phyloP scores from a whole-genome alignment of 64 coral and sea anemone genomes.

The Platygyra sinensis region DNA sequence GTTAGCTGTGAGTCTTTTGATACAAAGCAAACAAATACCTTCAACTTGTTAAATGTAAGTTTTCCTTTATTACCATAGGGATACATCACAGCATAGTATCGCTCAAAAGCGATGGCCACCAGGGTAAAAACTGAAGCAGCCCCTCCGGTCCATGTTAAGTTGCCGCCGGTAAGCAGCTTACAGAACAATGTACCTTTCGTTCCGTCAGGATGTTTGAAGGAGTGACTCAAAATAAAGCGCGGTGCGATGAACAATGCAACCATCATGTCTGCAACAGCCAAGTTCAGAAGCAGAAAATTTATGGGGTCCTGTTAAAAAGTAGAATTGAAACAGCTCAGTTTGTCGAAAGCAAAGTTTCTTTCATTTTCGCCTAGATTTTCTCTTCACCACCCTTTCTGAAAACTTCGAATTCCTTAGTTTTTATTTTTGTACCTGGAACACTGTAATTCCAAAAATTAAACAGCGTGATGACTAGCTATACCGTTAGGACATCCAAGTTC shows the following conservation, averaged over 20 bases:
- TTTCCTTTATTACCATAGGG: conserved; percentile 20
- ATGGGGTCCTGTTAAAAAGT: conserved; percentile 7
- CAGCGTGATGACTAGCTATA: no score
- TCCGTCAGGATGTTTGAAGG: conserved; percentile 26
- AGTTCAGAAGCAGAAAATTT: conserved; percentile 17
- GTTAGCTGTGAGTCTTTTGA: no score
- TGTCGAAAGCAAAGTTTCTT: background rate
- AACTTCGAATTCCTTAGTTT: no score
- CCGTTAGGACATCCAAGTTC: no score
- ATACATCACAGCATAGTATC: conserved; percentile 41
- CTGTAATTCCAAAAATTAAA: no score
- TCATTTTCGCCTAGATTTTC: no score
- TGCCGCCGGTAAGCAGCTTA: conserved; percentile 24
- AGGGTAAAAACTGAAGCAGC: conserved; percentile 23
- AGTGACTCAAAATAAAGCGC: conserved; percentile 21
- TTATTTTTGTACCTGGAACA: no score
- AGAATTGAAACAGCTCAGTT: background rate
- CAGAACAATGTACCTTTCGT: conserved; percentile 12
- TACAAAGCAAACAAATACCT: background rate
- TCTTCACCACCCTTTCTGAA: no score
- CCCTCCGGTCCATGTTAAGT: conserved; percentile 23
- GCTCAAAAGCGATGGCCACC: conserved; percentile 31
- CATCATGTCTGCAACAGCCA: conserved; percentile 31
- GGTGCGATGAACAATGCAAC: conserved; percentile 17
- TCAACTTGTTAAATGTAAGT: conserved; percentile 14